Conservation (phyloP, 2,113 vertebrate genomes). For the Anas platyrhynchos region DNA sequence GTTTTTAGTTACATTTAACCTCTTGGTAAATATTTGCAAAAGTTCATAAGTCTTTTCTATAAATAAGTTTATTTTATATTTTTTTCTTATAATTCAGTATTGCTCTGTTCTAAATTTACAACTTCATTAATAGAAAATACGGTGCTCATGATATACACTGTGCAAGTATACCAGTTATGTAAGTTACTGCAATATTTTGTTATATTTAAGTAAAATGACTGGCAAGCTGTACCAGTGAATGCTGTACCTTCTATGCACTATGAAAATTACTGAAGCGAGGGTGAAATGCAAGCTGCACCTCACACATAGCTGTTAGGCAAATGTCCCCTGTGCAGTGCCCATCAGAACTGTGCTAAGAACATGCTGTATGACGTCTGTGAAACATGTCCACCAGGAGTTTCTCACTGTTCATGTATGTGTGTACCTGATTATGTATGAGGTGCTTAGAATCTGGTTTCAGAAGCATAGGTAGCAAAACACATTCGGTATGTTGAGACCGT, state of each 20-base stretch:
- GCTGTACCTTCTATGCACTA: background rate
- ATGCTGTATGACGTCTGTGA: background rate
- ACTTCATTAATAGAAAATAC: background rate
- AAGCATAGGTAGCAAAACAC: background rate
- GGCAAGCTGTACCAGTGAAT: background rate
- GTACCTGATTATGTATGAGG: background rate
- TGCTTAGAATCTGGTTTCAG: background rate
- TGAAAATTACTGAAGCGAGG: background rate
- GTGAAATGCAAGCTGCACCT: background rate
- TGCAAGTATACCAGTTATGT: background rate
- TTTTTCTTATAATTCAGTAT: background rate
- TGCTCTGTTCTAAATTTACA: background rate
- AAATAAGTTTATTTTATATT: background rate
- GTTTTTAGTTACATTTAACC: background rate
- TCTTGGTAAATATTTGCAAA: background rate
- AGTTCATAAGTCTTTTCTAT: background rate
- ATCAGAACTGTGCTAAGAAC: background rate
- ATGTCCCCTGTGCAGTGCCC: background rate
- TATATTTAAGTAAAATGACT: background rate
- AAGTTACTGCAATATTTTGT: background rate
- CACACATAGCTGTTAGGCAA: background rate
- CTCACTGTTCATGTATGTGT: background rate
- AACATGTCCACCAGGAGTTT: background rate
- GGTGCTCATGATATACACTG: rapidly evolving
- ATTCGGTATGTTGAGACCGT: background rate